Percentiles rank a stretch among this genome's conserved stretches.
Conservation (phyloP, 2,888 invertebrate species). For the Thecophora atra region DNA sequence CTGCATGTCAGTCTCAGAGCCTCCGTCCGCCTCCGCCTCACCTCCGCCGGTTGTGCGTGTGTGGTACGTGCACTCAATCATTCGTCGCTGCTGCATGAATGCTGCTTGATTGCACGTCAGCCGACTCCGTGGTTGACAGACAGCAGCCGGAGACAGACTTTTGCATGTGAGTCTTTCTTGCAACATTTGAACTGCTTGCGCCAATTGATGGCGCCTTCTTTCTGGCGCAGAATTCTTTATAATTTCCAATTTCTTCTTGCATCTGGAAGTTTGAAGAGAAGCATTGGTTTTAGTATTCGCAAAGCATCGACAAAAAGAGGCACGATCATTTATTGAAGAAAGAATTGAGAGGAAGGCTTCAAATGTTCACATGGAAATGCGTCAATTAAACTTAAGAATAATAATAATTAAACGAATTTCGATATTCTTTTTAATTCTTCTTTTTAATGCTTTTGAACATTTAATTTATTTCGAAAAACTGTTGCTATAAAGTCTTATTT, state of each 20-base stretch:
- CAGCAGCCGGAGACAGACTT: constrained; percentile 10
- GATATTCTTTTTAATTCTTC: no score
- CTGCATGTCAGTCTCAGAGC: neutral
- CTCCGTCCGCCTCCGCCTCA: neutral
- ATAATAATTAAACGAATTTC: no score
- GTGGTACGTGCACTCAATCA: neutral
- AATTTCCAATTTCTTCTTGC: neutral
- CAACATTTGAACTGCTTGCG: neutral
- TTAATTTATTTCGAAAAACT: no score
- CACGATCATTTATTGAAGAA: no score
- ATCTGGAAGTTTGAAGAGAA: neutral
- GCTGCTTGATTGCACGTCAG: constrained; percentile 6
- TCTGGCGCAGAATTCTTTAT: neutral
- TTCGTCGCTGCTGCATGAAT: neutral
- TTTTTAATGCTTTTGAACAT: no score
- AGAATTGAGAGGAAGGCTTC: no score
- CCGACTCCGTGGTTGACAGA: neutral
- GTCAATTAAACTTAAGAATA: no score
- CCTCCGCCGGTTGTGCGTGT: neutral
- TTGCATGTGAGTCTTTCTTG: neutral
- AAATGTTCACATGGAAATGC: no score
- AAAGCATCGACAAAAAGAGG: neutral
- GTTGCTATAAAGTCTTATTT: no score
- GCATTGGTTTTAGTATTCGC: neutral
- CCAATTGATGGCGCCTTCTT: neutral